Evolutionary conservation across 2,113 vertebrate genomes (phyloP).

Genomic region (Orientallactaga bullata): DNA sequence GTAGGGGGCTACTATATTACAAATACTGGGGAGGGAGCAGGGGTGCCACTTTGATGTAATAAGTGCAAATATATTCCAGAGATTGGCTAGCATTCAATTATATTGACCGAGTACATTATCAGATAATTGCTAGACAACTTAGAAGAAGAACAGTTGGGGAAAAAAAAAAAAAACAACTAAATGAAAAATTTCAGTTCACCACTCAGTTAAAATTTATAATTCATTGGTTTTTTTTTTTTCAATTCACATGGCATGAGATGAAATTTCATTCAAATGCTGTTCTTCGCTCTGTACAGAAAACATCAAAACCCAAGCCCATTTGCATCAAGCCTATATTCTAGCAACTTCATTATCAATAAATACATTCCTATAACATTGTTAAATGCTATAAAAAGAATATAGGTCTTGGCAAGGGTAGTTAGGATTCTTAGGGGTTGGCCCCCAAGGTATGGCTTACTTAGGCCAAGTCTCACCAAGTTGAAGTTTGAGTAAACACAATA

Average conservation of each 20-base stretch:
- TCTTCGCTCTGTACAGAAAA: background rate
- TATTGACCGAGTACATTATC: background rate
- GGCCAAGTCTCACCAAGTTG: background rate
- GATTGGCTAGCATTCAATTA: background rate
- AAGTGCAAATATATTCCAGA: constrained; percentile 1
- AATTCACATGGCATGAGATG: background rate
- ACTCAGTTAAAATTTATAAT: background rate
- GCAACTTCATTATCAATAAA: background rate
- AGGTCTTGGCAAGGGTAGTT: background rate
- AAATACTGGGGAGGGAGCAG: background rate
- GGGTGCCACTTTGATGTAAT: background rate
- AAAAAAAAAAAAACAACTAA: background rate
- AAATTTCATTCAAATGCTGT: background rate
- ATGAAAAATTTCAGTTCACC: background rate
- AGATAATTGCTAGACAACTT: constrained; percentile 2
- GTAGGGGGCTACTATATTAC: background rate
- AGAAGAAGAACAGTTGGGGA: background rate
- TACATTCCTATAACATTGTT: background rate
- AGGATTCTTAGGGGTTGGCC: too few species aligned
- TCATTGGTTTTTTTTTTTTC: background rate
- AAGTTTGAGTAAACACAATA: background rate
- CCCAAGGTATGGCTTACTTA: too few species aligned
- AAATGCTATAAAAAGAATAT: background rate
- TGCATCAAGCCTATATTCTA: background rate
- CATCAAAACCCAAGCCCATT: background rate